A percentile compares a stretch with the other conserved stretches of the same genome.
phyloP scores from a whole-genome alignment of 2,888 invertebrate species.

The Sinhomidia bicolor region DNA sequence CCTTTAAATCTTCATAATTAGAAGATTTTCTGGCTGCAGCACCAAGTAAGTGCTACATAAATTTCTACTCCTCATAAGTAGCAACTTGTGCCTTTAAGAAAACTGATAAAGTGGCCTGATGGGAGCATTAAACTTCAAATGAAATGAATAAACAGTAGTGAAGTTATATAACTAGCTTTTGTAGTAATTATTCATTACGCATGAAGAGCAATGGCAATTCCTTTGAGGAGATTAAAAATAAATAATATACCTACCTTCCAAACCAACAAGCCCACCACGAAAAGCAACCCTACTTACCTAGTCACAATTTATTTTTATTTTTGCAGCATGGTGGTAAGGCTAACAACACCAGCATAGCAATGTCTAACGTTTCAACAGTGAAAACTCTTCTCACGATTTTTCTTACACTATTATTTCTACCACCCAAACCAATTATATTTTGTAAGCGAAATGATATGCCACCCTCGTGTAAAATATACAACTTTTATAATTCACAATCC shows the following conservation, averaged over 20 bases:
- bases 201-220: background rate
- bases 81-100: background rate
- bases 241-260: background rate
- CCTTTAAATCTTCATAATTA: slow-evolving; percentile 23
- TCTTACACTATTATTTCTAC: too few relatives aligned
- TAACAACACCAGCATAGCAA: too few relatives aligned
- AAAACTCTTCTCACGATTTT: too few relatives aligned
- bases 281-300: background rate
- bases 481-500: too few relatives aligned
- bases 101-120: slow-evolving; percentile 12
- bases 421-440: too few relatives aligned
- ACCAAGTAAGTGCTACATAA: background rate
- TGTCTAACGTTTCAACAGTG: too few relatives aligned
- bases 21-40: background rate
- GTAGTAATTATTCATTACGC: slow-evolving; percentile 33
- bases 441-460: too few relatives aligned
- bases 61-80: too few relatives aligned
- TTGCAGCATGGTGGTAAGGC: too few relatives aligned
- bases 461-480: too few relatives aligned
- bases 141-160: slow-evolving; percentile 14
- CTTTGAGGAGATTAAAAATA: slow-evolving; percentile 34
- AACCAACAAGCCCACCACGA: background rate
- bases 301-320: background rate
- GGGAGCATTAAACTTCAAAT: slow-evolving; percentile 19
- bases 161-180: background rate